Conservation (phyloP, 2,113 vertebrate genomes). For the Erythrocercus mccallii region DNA sequence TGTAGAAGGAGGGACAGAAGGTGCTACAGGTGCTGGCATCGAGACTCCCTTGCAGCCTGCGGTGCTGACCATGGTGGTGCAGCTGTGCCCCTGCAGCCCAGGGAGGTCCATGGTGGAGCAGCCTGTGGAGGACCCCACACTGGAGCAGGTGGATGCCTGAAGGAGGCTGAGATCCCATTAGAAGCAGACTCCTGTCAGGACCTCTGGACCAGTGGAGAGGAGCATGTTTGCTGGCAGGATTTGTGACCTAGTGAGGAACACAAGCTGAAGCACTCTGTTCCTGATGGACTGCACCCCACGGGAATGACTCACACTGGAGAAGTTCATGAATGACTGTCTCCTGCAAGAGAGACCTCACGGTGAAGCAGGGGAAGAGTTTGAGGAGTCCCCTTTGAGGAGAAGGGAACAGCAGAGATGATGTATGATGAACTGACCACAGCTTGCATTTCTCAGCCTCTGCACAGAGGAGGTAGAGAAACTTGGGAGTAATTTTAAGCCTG, state of each 20-base stretch:
- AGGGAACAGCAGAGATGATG: background rate
- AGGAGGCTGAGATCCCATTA: background rate
- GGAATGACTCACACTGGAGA: background rate
- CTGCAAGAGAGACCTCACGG: background rate
- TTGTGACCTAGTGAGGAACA: background rate
- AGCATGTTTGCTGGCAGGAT: background rate
- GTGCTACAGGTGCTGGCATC: fast-evolving
- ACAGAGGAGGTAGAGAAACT: background rate
- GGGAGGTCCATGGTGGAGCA: background rate
- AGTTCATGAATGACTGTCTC: background rate
- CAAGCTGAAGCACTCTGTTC: background rate
- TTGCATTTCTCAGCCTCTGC: background rate
- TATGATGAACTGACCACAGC: background rate
- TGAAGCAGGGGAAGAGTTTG: background rate
- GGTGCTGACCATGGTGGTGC: no score
- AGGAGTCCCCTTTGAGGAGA: background rate
- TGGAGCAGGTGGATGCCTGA: background rate
- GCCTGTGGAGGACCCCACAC: background rate
- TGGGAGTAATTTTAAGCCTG: background rate
- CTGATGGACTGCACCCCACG: background rate
- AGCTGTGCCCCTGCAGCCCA: background rate
- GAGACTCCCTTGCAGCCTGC: background rate
- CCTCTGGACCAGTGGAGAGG: fast-evolving
- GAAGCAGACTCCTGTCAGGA: background rate
- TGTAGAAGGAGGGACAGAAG: background rate